Evolutionary conservation across 1,140 invertebrate species (phyloP).

Genomic region (Holotrichia oblita): DNA sequence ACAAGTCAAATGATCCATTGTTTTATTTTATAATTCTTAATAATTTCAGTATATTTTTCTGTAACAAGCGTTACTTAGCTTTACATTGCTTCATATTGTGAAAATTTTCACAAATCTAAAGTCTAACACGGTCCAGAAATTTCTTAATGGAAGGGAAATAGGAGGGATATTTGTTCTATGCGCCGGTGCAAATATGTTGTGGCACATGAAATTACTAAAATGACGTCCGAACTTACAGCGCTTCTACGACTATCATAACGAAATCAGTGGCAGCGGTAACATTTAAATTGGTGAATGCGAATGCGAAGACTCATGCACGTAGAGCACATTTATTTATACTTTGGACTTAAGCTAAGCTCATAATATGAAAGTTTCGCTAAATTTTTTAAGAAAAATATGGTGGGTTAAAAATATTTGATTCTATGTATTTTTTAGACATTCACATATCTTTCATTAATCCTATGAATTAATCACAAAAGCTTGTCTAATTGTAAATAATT

Average conservation of each 20-base stretch:
- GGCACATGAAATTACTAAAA: not conserved
- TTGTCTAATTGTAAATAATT: too few relatives aligned
- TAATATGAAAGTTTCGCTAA: too few relatives aligned
- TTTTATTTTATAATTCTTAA: not conserved
- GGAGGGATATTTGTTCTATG: not conserved
- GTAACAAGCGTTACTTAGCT: not conserved
- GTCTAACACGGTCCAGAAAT: not conserved
- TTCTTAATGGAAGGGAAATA: not conserved
- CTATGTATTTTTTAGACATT: not conserved
- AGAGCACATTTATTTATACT: too few relatives aligned
- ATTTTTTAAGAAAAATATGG: not conserved
- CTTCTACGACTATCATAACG: not conserved
- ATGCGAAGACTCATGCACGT: too few relatives aligned
- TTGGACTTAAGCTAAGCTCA: too few relatives aligned
- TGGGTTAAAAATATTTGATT: too few relatives aligned
- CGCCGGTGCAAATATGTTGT: not conserved
- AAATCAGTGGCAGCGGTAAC: not conserved
- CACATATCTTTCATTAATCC: not conserved
- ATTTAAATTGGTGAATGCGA: too few relatives aligned
- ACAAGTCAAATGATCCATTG: conserved; percentile 18
- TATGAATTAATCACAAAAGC: not conserved
- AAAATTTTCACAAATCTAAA: not conserved
- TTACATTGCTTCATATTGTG: not conserved
- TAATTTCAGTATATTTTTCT: not conserved
- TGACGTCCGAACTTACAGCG: not conserved